Conservation (phyloP, 2,797 vertebrate species). For the Hydrolagus colliei region DNA sequence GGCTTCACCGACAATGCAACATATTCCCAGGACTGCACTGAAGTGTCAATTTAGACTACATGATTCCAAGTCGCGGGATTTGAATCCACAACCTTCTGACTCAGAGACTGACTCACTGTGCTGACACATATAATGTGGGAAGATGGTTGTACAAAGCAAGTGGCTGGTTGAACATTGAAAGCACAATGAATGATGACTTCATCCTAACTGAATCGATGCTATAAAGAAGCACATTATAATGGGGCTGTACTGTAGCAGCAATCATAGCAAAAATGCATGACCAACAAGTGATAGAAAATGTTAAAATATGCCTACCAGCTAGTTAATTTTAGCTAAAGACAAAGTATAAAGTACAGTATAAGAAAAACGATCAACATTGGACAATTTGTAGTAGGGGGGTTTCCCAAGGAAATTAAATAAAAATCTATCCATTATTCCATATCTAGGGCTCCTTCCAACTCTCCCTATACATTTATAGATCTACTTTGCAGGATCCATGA, state of each 20-base stretch:
- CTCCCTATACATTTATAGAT: not conserved
- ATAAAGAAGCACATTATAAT: not conserved
- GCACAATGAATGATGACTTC: not conserved
- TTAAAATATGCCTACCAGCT: constrained; percentile 1
- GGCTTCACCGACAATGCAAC: no score
- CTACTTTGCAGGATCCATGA: not conserved
- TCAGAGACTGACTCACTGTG: no score
- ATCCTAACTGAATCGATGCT: not conserved
- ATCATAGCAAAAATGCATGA: not conserved
- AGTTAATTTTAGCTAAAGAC: not conserved
- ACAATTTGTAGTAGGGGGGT: not conserved
- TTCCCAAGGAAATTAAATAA: not conserved
- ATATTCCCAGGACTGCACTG: no score
- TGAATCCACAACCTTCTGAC: no score
- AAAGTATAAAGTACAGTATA: not conserved
- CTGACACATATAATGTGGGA: not conserved
- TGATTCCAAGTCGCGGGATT: no score
- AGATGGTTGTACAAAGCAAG: not conserved
- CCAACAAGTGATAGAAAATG: not conserved
- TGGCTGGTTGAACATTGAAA: not conserved
- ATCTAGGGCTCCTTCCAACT: not conserved
- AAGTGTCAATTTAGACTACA: no score
- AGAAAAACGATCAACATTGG: not conserved
- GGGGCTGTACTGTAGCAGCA: not conserved
- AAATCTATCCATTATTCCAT: not conserved